phyloP scores from a whole-genome alignment of 2,888 invertebrate species.

The Drosophila antonietae region DNA sequence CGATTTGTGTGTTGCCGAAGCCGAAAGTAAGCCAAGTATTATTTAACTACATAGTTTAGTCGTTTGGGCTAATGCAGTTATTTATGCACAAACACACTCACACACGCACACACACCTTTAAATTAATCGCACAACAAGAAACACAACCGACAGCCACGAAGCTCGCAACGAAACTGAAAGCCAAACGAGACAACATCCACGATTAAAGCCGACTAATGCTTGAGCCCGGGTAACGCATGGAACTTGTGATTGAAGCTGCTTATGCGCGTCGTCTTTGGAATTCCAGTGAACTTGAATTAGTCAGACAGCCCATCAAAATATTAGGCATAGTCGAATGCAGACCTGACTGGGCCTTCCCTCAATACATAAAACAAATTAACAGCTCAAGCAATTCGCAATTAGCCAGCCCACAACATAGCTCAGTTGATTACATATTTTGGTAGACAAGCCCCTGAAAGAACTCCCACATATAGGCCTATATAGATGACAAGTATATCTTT shows the following conservation, averaged over 20 bases:
- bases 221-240: conserved; percentile 6
- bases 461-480: conserved; percentile 56
- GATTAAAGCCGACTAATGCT: conserved; percentile 13
- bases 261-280: conserved; percentile 39
- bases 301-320: conserved; percentile 50
- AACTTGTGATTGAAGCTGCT: conserved; percentile 29
- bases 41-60: conserved; percentile 36
- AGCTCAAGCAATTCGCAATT: conserved; percentile 11
- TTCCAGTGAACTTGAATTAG: conserved; percentile 72
- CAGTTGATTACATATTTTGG: conserved; percentile 20
- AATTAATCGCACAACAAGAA: conserved; percentile 15
- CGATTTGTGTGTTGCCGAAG: conserved; percentile 10
- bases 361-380: conserved; percentile 1
- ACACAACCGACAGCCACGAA: conserved; percentile 60
- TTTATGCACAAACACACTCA: conserved; percentile 13
- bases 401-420: conserved; percentile 20
- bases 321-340: conserved; percentile 11
- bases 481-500: neutral
- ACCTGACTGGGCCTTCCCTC: conserved; percentile 12
- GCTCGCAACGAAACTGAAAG: conserved; percentile 79
- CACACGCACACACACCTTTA: conserved; percentile 46
- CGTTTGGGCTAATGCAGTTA: conserved; percentile 8
- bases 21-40: conserved; percentile 14
- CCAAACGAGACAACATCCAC: conserved; percentile 29
- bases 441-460: conserved; percentile 66